These are phyloP conservation scores for Penaeus indicus DNA, from an alignment of 1,140 invertebrate species.

Conservation along the genomic window DNA sequence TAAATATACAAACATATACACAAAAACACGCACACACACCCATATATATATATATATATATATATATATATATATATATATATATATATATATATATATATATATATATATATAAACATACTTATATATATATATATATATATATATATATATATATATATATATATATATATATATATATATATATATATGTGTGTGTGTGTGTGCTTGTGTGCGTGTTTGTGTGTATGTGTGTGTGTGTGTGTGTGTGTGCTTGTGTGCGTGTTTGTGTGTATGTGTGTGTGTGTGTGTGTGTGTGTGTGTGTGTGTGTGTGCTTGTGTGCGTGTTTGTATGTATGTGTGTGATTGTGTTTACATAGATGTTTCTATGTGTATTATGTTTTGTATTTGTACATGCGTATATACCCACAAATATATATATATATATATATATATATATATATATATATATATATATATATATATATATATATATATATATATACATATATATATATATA, in stretches of 20 bases:
- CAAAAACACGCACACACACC: too few species aligned
- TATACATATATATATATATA: too few species aligned
- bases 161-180: too few species aligned
- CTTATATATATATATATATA: too few species aligned
- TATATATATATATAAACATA: too few species aligned
- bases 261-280: background rate
- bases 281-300: background rate
- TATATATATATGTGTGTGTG: background rate
- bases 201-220: background rate
- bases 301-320: background rate
- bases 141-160: too few species aligned
- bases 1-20: too few species aligned
- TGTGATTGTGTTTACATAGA: background rate
- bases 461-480: constrained; percentile 30
- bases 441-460: constrained; percentile 27
- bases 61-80: too few species aligned
- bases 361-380: background rate
- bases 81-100: too few species aligned
- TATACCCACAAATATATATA: background rate
- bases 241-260: background rate
- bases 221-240: background rate
- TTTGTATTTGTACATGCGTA: background rate
- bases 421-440: constrained; percentile 1
- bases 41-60: too few species aligned
- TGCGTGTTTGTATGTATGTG: background rate